phyloP scores from a whole-genome alignment of 2,113 vertebrate species.

The Corythornis vintsioides region DNA sequence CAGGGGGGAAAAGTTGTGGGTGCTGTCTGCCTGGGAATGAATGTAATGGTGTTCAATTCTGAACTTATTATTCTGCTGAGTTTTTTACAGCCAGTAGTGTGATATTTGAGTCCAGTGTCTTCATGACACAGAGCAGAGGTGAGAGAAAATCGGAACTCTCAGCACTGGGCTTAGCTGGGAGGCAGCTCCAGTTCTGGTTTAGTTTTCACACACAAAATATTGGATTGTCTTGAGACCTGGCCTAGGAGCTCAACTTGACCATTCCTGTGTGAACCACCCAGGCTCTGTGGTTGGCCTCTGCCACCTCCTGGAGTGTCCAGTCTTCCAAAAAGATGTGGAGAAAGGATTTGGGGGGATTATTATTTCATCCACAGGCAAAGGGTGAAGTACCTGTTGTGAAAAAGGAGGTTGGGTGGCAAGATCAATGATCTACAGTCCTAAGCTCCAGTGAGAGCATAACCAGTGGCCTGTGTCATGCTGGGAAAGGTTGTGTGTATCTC shows the following conservation, averaged over 20 bases:
- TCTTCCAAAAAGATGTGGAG: neutral
- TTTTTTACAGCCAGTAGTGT: neutral
- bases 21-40: neutral
- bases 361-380: neutral
- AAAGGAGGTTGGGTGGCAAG: neutral
- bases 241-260: rapidly evolving
- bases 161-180: neutral
- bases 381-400: rapidly evolving
- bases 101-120: neutral
- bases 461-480: neutral
- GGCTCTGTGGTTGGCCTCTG: neutral
- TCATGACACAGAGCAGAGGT: neutral
- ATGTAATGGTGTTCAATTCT: neutral
- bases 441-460: neutral
- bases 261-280: neutral
- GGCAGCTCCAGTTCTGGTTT: neutral
- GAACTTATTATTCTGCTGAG: neutral
- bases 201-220: neutral
- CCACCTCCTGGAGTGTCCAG: neutral
- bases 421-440: neutral
- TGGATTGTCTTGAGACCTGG: neutral
- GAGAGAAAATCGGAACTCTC: neutral
- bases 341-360: neutral
- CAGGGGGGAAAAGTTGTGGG: neutral
- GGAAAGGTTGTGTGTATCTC: neutral